Evolutionary conservation across 2,888 invertebrate genomes (phyloP).

Genomic region (Creontiades dilutus): DNA sequence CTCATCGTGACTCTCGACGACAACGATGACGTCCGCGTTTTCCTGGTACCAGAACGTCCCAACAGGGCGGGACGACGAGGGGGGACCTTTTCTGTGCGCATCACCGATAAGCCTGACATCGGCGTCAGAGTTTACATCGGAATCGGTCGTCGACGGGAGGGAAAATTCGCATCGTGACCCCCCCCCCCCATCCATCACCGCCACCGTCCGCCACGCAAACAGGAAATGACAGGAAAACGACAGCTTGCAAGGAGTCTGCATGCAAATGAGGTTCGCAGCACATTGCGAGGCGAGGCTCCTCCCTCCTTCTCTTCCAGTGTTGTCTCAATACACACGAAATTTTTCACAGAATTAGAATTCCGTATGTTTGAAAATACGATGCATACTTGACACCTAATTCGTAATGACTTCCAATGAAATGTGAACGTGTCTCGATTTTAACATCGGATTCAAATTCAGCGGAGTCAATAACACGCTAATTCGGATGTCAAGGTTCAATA

Average conservation of each 20-base stretch:
- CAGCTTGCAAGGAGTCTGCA: slow-evolving; percentile 40
- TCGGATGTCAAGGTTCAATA: too few species aligned
- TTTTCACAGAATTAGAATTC: too few species aligned
- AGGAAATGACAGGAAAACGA: slow-evolving; percentile 40
- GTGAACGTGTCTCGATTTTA: too few species aligned
- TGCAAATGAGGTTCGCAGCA: slow-evolving; percentile 23
- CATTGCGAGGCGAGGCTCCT: neutral
- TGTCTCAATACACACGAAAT: neutral
- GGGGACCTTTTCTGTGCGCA: neutral
- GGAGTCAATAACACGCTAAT: too few species aligned
- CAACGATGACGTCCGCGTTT: neutral
- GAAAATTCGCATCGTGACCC: neutral
- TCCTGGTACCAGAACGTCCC: neutral
- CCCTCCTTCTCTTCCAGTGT: neutral
- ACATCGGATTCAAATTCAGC: too few species aligned
- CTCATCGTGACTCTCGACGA: neutral
- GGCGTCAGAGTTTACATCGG: neutral
- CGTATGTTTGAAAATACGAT: too few species aligned
- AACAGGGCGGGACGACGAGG: neutral
- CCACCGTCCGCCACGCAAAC: neutral
- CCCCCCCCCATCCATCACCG: neutral
- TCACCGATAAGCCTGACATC: slow-evolving; percentile 25
- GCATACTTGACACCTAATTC: too few species aligned
- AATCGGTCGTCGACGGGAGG: neutral
- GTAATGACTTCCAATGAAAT: too few species aligned